Evolutionary conservation across 1,140 invertebrate genomes (phyloP).

Genomic region (Brachionus koreanus): DNA sequence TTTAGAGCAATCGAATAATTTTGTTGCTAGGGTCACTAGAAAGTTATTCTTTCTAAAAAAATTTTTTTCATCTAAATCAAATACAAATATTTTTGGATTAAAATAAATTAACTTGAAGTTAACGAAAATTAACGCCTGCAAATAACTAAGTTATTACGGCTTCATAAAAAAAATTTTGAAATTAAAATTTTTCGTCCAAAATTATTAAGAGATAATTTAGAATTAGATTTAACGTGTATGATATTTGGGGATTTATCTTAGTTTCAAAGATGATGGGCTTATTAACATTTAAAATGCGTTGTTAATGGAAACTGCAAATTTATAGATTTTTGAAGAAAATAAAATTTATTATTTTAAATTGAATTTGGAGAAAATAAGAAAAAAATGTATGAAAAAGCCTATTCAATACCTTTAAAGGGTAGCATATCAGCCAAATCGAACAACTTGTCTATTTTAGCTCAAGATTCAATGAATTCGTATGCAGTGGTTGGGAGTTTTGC

Average conservation of each 20-base stretch:
- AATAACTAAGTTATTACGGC: neutral
- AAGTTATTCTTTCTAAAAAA: neutral
- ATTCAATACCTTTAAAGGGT: slow-evolving; percentile 8
- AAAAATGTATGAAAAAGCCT: slow-evolving; percentile 13
- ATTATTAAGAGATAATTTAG: neutral
- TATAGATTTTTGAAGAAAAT: slow-evolving; percentile 11
- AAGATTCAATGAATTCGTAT: neutral
- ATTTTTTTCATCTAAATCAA: neutral
- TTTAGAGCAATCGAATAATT: slow-evolving; percentile 22
- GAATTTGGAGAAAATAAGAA: neutral
- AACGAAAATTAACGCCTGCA: neutral
- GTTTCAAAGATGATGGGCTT: neutral
- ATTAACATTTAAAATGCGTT: slow-evolving; percentile 30
- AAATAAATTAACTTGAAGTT: neutral
- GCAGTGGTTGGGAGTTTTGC: neutral
- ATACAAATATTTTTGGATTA: neutral
- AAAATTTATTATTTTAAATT: neutral
- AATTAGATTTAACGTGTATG: neutral
- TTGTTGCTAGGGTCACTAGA: slow-evolving; percentile 39
- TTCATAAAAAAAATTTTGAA: neutral
- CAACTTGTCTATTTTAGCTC: neutral
- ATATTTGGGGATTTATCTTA: neutral
- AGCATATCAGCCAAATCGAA: neutral
- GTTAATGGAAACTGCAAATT: neutral
- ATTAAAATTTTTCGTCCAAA: neutral